phyloP scores from a whole-genome alignment of 2,888 invertebrate genomes.

The Trileptium ribeirensis region DNA sequence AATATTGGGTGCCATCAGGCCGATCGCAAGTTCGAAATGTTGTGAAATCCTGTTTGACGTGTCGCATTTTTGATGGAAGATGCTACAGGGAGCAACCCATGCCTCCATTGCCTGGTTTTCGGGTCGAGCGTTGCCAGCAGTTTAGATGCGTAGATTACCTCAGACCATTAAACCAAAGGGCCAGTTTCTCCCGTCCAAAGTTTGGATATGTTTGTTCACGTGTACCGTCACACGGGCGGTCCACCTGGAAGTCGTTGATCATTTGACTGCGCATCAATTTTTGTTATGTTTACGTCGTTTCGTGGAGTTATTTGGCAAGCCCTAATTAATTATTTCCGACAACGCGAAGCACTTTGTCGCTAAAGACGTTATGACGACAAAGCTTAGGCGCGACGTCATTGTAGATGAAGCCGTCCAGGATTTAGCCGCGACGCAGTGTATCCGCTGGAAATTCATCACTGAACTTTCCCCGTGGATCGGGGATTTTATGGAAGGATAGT shows the following conservation, averaged over 20 bases:
- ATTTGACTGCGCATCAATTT: conserved; percentile 45
- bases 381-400: conserved; percentile 34
- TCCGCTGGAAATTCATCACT: not conserved
- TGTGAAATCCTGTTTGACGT: not conserved
- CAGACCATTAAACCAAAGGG: conserved; percentile 48
- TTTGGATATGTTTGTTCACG: conserved; percentile 50
- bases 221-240: conserved; percentile 51
- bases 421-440: not conserved
- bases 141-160: conserved; percentile 44
- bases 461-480: not conserved
- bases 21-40: conserved; percentile 1
- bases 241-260: conserved; percentile 50
- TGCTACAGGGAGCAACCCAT: not conserved
- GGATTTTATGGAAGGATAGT: not conserved
- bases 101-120: not conserved
- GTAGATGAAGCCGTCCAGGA: not conserved
- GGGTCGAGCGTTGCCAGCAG: not conserved
- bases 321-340: conserved; percentile 48
- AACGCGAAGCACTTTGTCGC: conserved; percentile 51
- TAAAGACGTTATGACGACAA: not conserved
- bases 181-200: conserved; percentile 29
- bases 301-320: conserved; percentile 44
- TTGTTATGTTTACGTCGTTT: conserved; percentile 47
- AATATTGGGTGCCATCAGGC: conserved; percentile 22
- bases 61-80: not conserved